Evolutionary conservation across 2,888 invertebrate species (phyloP), one percentile per base, ranked within the genome.

Genomic region (Graphium colonna): DNA sequence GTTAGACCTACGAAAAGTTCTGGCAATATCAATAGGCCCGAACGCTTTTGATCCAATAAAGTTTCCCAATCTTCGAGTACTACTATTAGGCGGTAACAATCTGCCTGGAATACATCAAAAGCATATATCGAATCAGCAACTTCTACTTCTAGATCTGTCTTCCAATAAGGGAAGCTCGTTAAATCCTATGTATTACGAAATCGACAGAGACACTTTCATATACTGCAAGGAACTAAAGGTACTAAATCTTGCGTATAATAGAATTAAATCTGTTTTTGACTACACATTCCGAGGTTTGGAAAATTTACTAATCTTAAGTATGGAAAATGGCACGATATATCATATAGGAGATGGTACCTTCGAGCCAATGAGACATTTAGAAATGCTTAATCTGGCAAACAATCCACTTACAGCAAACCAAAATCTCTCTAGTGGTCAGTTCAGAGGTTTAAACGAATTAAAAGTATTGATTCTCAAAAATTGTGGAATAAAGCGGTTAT

Each of bases 1-100:
- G 0, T 64, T 94, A 39, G 92, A 93, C 69, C 75, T 94, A 40
- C 81, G 90, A 49, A 87, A 87, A 64, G 90, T 91, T 1, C 74
- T 85, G 1, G 82, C 89, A 10, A 79, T 90, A 33, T 73, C 72
- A 13, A 79, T 93, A 36, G 83, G 82, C 0, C 64, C 81, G 1
- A 75, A 88, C 42, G 83, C 91, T 0, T 92, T 92, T 58, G 67
- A 67, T 13, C 81, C 82, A 8, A 52, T 59, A 5, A 81, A 80
- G 44, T 79, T 92, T 60, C 91, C 92, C 0, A 90, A 89, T 44
- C 73, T 93, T 0, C 84, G 82, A 64, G 83, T 82, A 0, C 68
- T 93, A 2, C 64, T 90, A 10, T 63, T 93, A 36, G 82, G 85
- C 47, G 86, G 86, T 0, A 93, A 93, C 59, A 88, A 88, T 60